Conservation (phyloP, 2,797 vertebrate species). For the Cygnus olor region DNA sequence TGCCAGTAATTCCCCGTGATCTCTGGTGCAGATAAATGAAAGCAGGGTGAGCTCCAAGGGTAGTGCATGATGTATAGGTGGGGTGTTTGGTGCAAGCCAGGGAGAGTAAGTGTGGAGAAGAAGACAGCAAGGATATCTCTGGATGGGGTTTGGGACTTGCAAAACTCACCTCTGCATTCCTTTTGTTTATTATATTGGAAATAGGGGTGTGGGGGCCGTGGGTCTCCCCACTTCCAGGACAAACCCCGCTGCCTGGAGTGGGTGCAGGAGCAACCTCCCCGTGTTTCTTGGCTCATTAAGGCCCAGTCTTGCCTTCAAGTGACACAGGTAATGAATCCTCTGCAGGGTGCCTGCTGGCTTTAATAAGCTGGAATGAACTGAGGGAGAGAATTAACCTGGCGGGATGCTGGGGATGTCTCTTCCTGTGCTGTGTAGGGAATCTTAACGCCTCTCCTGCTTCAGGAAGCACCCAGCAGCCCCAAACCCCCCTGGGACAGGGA, state of each 20-base stretch:
- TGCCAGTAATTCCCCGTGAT: not conserved
- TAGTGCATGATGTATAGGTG: not conserved
- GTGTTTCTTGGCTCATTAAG: constrained; percentile 54
- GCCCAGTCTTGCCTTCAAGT: constrained; percentile 58
- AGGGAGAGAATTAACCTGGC: constrained; percentile 77
- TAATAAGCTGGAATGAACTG: constrained; percentile 77
- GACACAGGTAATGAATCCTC: constrained; percentile 76
- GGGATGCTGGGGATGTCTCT: constrained; percentile 57
- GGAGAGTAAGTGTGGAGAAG: not conserved
- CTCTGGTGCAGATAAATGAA: not conserved
- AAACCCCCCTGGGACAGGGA: rapidly evolving
- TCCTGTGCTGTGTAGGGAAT: constrained; percentile 54
- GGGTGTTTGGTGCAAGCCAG: not conserved
- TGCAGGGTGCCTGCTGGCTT: constrained; percentile 72
- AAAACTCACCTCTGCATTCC: rapidly evolving
- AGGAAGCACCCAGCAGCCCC: not conserved
- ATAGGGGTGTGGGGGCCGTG: not conserved
- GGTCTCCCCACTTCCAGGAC: not conserved
- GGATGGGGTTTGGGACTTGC: not conserved
- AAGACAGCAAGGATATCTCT: rapidly evolving
- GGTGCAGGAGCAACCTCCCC: not conserved
- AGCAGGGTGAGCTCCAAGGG: not conserved
- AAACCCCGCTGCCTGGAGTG: not conserved
- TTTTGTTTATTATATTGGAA: not conserved
- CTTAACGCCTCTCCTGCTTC: constrained; percentile 43